Conservation (phyloP, 2,113 vertebrate genomes). For the Danionella cerebrum region DNA sequence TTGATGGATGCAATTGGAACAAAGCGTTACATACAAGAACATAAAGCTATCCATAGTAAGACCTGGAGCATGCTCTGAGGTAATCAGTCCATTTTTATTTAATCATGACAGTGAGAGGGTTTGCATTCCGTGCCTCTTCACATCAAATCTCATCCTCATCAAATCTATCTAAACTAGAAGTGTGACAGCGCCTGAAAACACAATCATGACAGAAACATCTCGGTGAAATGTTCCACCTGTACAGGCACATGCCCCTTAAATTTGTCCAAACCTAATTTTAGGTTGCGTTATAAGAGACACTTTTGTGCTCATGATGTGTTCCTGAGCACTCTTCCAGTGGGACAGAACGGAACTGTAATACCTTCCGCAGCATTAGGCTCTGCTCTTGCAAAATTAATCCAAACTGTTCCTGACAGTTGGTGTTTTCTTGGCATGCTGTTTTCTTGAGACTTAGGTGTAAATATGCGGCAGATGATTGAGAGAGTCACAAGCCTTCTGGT, state of each 20-base stretch:
- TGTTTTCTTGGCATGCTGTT: conserved; percentile 16
- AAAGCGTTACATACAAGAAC: not conserved
- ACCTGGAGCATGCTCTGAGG: not conserved
- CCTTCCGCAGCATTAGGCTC: not conserved
- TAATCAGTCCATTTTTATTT: not conserved
- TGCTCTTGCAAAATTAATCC: not conserved
- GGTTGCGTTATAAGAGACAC: not conserved
- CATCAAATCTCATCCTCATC: conserved; percentile 11
- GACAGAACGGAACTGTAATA: not conserved
- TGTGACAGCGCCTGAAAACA: conserved; percentile 6
- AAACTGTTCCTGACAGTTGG: conserved; percentile 9
- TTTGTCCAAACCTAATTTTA: not conserved
- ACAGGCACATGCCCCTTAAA: conserved; percentile 12
- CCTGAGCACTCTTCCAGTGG: conserved; percentile 4
- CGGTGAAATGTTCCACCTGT: not conserved
- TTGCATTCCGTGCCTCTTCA: not conserved
- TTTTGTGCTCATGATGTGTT: not conserved
- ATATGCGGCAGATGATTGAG: conserved; percentile 8
- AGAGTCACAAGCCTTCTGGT: conserved; percentile 15
- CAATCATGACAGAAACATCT: not conserved
- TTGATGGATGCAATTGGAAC: not conserved
- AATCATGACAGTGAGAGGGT: not conserved
- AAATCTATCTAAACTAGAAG: not conserved
- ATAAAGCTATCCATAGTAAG: too few relatives aligned
- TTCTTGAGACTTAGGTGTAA: not conserved